Conservation (phyloP, 2,797 vertebrate species). For the Rhinoraja longicauda region DNA sequence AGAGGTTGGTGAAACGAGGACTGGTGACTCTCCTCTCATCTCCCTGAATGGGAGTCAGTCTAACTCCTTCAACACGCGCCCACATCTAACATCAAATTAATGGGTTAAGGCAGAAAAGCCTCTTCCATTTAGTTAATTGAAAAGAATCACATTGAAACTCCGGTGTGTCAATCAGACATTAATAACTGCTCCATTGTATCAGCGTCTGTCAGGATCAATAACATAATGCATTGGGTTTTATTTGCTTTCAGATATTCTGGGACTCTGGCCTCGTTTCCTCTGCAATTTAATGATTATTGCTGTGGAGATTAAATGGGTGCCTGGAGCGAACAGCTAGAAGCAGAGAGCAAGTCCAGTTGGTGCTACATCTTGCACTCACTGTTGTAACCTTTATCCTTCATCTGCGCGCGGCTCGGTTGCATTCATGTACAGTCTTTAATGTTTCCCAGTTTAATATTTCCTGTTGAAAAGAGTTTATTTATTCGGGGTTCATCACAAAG, state of each 20-base stretch:
- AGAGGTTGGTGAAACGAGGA: background rate
- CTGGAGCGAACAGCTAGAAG: background rate
- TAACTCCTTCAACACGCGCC: too few relatives aligned
- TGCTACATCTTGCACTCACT: too few relatives aligned
- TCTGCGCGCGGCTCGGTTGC: too few relatives aligned
- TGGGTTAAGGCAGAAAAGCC: background rate
- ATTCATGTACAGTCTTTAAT: too few relatives aligned
- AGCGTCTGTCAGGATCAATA: background rate
- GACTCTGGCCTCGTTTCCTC: background rate
- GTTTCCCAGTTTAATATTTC: too few relatives aligned
- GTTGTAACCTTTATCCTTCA: too few relatives aligned
- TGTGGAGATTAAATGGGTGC: background rate
- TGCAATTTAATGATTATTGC: background rate
- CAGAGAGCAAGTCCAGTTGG: too few relatives aligned
- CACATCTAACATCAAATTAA: background rate
- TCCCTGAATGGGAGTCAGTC: background rate
- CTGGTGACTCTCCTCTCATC: background rate
- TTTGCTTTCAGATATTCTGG: background rate
- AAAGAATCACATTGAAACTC: background rate
- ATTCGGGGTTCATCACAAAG: too few relatives aligned
- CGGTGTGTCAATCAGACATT: background rate
- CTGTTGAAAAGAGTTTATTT: too few relatives aligned
- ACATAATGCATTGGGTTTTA: background rate
- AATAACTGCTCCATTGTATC: background rate
- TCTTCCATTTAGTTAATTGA: background rate